Evolutionary conservation across 2,113 vertebrate species (phyloP).

Genomic region (Gymnogyps californianus): DNA sequence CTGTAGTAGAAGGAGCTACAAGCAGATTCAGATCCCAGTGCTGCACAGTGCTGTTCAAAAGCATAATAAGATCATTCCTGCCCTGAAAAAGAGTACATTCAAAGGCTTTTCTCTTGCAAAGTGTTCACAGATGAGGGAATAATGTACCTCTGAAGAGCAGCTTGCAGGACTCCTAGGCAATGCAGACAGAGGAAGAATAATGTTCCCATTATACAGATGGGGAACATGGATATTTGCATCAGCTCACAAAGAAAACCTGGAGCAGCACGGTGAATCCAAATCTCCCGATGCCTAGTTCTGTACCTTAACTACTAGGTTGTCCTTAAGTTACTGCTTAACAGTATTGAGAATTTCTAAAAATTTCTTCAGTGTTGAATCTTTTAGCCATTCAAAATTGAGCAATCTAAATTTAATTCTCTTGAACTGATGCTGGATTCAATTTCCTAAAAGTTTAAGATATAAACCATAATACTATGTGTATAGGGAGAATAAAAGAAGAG

Average conservation of each 20-base stretch:
- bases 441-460: slow-evolving; percentile 33
- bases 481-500: background rate
- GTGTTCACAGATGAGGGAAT: background rate
- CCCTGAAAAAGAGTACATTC: background rate
- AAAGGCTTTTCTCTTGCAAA: background rate
- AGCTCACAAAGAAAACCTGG: background rate
- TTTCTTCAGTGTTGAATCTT: background rate
- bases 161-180: background rate
- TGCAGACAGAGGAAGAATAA: slow-evolving; percentile 16
- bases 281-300: background rate
- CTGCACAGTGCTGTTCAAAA: background rate
- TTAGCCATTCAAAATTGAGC: background rate
- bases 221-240: background rate
- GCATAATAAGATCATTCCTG: background rate
- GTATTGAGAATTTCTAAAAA: background rate
- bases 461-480: background rate
- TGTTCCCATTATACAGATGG: background rate
- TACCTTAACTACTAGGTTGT: background rate
- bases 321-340: background rate
- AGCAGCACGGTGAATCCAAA: background rate
- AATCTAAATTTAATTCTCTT: slow-evolving; percentile 16
- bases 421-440: slow-evolving; percentile 9
- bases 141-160: background rate
- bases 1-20: background rate
- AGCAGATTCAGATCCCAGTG: slow-evolving; percentile 19